Base-by-base conservation (phyloP, 2,113 vertebrate genomes). In the Notarius lentiginosus region DNA sequence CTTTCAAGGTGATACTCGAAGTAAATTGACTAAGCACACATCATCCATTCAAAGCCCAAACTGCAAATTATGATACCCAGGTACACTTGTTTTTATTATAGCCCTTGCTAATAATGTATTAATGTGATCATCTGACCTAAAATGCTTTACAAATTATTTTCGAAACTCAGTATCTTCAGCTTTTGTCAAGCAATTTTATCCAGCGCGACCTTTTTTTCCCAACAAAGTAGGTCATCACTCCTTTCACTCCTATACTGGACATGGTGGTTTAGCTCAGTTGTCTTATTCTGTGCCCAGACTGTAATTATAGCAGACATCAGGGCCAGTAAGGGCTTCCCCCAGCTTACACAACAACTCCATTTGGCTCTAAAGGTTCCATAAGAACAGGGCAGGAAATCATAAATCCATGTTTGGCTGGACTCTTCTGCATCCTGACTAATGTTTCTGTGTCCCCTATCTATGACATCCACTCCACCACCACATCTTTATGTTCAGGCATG, bases 241-340 rank as follows among this genome's bases (percentile, higher is more conserved):
- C 9, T 76, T 34, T 79, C 18, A 51, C 9, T 72, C n/a, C 41
- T 73, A n/a, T 65, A 55, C 27, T 86, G n/a, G 60, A 87, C 79
- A 65, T 87, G 10, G 68, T 87, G 86, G 55, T 56, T 86, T 89
- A 56, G 86, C 56, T 20, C 9, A 86, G 27, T 66, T 65, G 72
- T 82, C 30, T 65, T 56, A 1, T 15, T 75, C 11, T 68, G 20
- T 80, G 82, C 84, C 84, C 72, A 86, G 65, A 86, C 84, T 88
- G 84, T 86, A 85, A 84, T 86, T 89, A 75, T 58, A 89, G 60
- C 49, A 83, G 7, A 72, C 12, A 18, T 53, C 24, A 56, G 63
- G 65, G 34, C 51, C 77, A 89, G n/a, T 82, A 93, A 94, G 95
- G 94, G 92, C 92, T 95, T 94, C 92, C 94, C 94, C 94, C 93